phyloP scores from a whole-genome alignment of 92 coral and sea anemone genomes.

The Umimayanthus chanpuru region DNA sequence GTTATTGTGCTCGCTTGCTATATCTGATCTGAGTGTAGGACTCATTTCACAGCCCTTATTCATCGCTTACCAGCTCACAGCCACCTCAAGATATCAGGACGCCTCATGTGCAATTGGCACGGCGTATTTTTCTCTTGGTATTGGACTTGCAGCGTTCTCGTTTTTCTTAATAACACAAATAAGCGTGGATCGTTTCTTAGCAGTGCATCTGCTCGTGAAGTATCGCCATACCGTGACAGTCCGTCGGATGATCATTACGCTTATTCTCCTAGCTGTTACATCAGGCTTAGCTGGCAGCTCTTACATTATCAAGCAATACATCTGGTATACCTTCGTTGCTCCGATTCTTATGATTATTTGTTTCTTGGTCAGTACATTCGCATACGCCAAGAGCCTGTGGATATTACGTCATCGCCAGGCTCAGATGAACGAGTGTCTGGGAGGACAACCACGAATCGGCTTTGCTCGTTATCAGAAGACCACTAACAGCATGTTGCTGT shows the following conservation, averaged over 20 bases:
- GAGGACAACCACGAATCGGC: neutral
- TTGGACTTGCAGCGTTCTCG: slow-evolving; percentile 27
- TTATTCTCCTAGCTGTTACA: neutral
- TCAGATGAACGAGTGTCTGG: slow-evolving; percentile 3
- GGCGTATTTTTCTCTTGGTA: slow-evolving; percentile 23
- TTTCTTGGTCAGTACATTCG: slow-evolving; percentile 22
- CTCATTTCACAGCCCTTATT: slow-evolving; percentile 32
- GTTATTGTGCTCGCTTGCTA: slow-evolving; percentile 8
- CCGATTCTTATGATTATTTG: neutral
- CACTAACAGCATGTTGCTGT: slow-evolving; percentile 12
- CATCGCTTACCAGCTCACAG: neutral
- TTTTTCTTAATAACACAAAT: slow-evolving; percentile 25
- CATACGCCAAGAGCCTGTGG: slow-evolving; percentile 7
- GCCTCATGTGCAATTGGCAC: slow-evolving; percentile 14
- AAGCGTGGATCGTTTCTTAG: slow-evolving; percentile 36
- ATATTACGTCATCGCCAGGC: slow-evolving; percentile 5
- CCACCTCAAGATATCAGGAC: neutral
- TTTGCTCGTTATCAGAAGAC: slow-evolving; percentile 14
- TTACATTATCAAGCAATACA: slow-evolving; percentile 9
- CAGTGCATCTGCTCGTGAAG: slow-evolving; percentile 19
- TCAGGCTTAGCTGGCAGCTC: slow-evolving; percentile 16
- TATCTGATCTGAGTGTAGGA: slow-evolving; percentile 24
- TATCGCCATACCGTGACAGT: slow-evolving; percentile 21
- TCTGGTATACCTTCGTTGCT: slow-evolving; percentile 16
- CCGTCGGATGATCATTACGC: neutral